Percentiles rank a stretch among this genome's conserved stretches.
Evolutionary conservation across 2,888 invertebrate species (phyloP).

Genomic region (Pecten maximus): DNA sequence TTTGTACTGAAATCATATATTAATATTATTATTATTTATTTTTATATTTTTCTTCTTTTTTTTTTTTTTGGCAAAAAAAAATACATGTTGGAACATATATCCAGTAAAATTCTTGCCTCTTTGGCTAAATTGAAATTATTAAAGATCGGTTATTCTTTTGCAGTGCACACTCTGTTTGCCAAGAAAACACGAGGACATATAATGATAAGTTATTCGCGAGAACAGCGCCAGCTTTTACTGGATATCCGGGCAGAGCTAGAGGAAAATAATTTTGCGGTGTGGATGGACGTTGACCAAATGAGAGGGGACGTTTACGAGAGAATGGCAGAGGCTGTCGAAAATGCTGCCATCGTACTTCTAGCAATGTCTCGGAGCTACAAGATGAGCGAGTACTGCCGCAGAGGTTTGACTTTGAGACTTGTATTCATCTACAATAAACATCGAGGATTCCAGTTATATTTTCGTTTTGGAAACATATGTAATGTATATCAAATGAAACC

Average conservation of each 20-base stretch:
- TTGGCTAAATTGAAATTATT: too few species aligned
- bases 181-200: constrained; percentile 48
- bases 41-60: too few species aligned
- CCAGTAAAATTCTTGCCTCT: too few species aligned
- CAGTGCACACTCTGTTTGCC: constrained; percentile 10
- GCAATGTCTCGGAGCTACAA: constrained; percentile 46
- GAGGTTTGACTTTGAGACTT: constrained; percentile 33
- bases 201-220: constrained; percentile 50
- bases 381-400: constrained; percentile 46
- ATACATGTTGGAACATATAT: too few species aligned
- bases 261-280: constrained; percentile 42
- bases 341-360: constrained; percentile 45
- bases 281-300: constrained; percentile 51
- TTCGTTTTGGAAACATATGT: too few species aligned
- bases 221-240: constrained; percentile 41
- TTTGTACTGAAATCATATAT: too few species aligned
- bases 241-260: constrained; percentile 38
- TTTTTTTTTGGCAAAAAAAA: too few species aligned
- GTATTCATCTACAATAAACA: too few species aligned
- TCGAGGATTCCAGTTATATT: too few species aligned
- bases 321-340: constrained; percentile 49
- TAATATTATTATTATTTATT: too few species aligned
- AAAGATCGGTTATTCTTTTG: too few species aligned
- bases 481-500: too few species aligned
- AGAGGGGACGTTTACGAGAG: constrained; percentile 45